Base-by-base conservation (phyloP, 2,797 vertebrate genomes). In the Sebastes trivittatus region DNA sequence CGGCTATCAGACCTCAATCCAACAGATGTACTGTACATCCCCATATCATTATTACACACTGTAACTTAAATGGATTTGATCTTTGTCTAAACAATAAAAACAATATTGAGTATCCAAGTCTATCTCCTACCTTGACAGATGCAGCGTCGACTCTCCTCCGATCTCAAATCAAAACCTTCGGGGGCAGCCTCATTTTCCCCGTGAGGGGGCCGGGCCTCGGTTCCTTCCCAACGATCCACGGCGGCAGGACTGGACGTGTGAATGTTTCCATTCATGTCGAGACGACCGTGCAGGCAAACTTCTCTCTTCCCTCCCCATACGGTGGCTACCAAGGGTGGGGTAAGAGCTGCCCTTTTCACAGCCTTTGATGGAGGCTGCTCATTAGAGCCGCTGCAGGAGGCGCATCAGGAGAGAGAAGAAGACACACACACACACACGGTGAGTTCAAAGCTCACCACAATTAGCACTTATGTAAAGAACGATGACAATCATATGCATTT, bases 251-350 rank as follows among this genome's bases (percentile, higher is more conserved):
- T 13, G 72, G 75, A 38, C 2, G 61, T 61, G 79, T 80, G 81
- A 74, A 94, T 70, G 87, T 94, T 94, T 67, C 93, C 91, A 65
- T 93, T 94, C 82, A 93, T 83, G 87, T 94, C 90, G 0, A 93
- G 82, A 59, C 69, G 79, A 71, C 65, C 32, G 1, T 29, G 79
- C 55, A 83, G 61, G 62, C 63, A 68, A 62, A 78, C 77, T 8
- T 87, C 85, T 27, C 60, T 80, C 75, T 67, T 75, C 58, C 52
- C 90, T 77, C 78, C 81, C 80, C 87, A 81, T 13, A 70, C 67
- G 3, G 82, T 62, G 46, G 87, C 75, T 61, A 75, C 76, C 30
- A 65, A 27, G 82, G 90, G 81, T 20, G 85, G 88, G 52, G 72
- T 32, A 11, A 68, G 7, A 5, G 56, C 49, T 89, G 91, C 87